Conservation (phyloP, 2,888 invertebrate genomes). For the Drosophila fungiperda region DNA sequence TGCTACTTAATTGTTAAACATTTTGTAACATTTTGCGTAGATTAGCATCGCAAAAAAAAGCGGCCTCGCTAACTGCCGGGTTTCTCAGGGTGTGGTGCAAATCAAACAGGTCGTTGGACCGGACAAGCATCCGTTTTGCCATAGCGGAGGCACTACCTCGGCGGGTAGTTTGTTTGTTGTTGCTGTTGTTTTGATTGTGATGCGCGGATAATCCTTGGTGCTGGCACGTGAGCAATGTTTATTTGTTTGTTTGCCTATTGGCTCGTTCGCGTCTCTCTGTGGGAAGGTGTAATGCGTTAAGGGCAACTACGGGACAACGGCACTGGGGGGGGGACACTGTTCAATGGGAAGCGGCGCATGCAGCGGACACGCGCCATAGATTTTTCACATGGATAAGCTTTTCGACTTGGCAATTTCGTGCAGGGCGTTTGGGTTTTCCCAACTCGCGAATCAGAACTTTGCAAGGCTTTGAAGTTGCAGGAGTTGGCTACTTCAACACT, state of each 20-base stretch:
- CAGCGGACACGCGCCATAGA: conserved; percentile 72
- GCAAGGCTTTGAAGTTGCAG: conserved; percentile 51
- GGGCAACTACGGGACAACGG: conserved; percentile 37
- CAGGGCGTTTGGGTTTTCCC: conserved; percentile 33
- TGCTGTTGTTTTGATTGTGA: conserved; percentile 81
- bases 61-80: conserved; percentile 17
- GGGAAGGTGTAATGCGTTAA: conserved; percentile 77
- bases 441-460: conserved; percentile 55
- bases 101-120: conserved; percentile 72
- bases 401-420: conserved; percentile 42
- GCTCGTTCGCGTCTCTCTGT: conserved; percentile 35
- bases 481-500: conserved; percentile 36
- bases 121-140: conserved; percentile 29
- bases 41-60: conserved; percentile 83
- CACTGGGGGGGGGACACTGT: conserved; percentile 1
- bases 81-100: conserved; percentile 43
- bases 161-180: conserved; percentile 74
- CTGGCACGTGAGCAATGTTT: conserved; percentile 77
- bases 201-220: conserved; percentile 77
- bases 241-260: conserved; percentile 64
- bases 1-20: conserved; percentile 85
- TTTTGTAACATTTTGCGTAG: conserved; percentile 84
- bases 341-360: conserved; percentile 54
- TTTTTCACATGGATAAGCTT: conserved; percentile 80
- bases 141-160: conserved; percentile 18